phyloP scores from a whole-genome alignment of 2,888 invertebrate species.

The Pteria penguin region DNA sequence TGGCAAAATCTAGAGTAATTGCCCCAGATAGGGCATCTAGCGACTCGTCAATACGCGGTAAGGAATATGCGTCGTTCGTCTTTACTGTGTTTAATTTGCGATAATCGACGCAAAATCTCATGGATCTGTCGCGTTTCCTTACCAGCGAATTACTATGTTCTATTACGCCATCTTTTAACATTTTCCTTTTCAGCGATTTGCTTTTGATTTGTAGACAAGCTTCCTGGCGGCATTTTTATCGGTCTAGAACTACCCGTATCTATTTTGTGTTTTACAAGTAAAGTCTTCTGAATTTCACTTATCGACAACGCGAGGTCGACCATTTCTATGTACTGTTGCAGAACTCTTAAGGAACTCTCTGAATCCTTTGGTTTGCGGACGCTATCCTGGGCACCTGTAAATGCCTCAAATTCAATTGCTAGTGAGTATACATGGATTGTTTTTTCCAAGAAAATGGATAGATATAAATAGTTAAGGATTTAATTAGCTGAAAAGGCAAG shows the following conservation, averaged over 20 bases:
- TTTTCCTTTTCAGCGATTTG: slow-evolving; percentile 10
- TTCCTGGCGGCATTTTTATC: slow-evolving; percentile 5
- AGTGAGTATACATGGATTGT: slow-evolving; percentile 1
- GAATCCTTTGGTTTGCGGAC: slow-evolving; percentile 9
- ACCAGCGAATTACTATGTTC: slow-evolving; percentile 31
- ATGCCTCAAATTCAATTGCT: slow-evolving; percentile 23
- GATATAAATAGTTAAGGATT: too few relatives aligned
- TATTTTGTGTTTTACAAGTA: slow-evolving; percentile 3
- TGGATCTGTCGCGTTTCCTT: slow-evolving; percentile 29
- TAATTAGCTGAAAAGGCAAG: too few relatives aligned
- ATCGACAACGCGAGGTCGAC: background rate
- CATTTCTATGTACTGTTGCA: background rate
- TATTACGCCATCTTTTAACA: slow-evolving; percentile 28
- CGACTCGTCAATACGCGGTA: slow-evolving; percentile 41
- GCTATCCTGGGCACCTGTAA: background rate
- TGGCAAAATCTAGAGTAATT: slow-evolving; percentile 52
- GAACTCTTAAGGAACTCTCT: background rate
- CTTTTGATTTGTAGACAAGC: background rate
- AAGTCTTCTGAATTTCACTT: background rate
- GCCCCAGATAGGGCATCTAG: slow-evolving; percentile 49
- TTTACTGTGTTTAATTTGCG: slow-evolving; percentile 33
- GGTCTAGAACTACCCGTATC: background rate
- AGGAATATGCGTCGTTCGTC: slow-evolving; percentile 33
- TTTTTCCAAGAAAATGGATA: too few relatives aligned
- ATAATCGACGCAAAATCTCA: slow-evolving; percentile 46